These are phyloP conservation scores for Pedetes capensis DNA, from an alignment of 2,113 vertebrate genomes.

Conservation along the genomic window DNA sequence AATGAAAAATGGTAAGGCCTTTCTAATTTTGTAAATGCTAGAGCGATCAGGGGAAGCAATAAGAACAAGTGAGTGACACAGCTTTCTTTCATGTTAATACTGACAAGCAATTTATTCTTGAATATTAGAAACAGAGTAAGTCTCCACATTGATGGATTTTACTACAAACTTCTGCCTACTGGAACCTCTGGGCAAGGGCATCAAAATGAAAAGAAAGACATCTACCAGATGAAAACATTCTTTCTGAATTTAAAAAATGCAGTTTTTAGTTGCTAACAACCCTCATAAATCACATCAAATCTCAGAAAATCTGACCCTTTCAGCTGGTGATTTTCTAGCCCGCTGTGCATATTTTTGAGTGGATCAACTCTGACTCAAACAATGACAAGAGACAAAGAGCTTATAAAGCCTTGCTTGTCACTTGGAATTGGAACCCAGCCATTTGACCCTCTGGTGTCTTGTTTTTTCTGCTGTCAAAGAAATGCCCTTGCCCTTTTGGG, in stretches of 20 bases:
- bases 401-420: background rate
- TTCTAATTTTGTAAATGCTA: background rate
- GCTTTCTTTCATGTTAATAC: background rate
- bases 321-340: background rate
- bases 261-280: background rate
- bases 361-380: background rate
- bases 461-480: background rate
- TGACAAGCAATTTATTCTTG: background rate
- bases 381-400: background rate
- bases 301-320: background rate
- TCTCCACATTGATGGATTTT: background rate
- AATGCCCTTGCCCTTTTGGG: background rate
- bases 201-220: background rate
- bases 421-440: background rate
- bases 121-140: background rate
- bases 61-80: background rate
- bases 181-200: background rate
- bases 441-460: background rate
- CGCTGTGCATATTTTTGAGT: background rate
- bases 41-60: background rate
- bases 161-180: background rate
- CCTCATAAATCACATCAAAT: background rate
- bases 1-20: background rate
- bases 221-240: background rate
- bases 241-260: background rate